Conservation (phyloP, 2,888 invertebrate genomes). For the Sturmia bella region DNA sequence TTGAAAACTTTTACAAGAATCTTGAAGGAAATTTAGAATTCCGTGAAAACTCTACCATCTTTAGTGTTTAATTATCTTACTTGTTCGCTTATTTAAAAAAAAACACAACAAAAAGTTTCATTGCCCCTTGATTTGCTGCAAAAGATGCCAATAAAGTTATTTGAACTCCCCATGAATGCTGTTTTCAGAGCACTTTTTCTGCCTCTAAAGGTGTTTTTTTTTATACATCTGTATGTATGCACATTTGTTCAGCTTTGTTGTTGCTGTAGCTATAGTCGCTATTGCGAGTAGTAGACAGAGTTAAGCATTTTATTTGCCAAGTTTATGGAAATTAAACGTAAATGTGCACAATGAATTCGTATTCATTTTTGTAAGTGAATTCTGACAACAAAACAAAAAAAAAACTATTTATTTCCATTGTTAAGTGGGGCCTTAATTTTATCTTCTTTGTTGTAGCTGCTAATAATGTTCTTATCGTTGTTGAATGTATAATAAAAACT, state of each 20-base stretch:
- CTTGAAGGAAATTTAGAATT: no score
- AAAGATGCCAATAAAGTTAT: neutral
- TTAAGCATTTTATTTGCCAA: slow-evolving; percentile 56
- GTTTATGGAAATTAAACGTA: slow-evolving; percentile 61
- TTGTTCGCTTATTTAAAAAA: no score
- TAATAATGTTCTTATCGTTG: slow-evolving; percentile 23
- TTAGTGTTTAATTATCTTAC: no score
- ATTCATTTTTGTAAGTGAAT: slow-evolving; percentile 19
- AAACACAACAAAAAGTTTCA: no score
- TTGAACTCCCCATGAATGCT: neutral
- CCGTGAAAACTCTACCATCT: no score
- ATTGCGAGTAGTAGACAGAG: slow-evolving; percentile 23
- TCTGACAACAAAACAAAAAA: neutral
- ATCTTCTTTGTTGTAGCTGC: slow-evolving; percentile 31
- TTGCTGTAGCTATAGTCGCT: neutral
- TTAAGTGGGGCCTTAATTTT: slow-evolving; percentile 34
- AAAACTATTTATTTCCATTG: slow-evolving; percentile 46
- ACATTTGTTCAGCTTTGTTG: neutral
- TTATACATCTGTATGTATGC: slow-evolving; percentile 1
- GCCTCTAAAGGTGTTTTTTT: slow-evolving; percentile 16
- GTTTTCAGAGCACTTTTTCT: neutral
- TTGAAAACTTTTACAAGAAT: no score
- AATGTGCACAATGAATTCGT: slow-evolving; percentile 25
- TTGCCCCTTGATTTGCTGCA: neutral
- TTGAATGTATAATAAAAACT: slow-evolving; percentile 9